Evolutionary conservation across 2,113 vertebrate genomes (phyloP), one percentile per base, ranked within the genome.

Genomic region (Oncorhynchus tshawytscha): DNA sequence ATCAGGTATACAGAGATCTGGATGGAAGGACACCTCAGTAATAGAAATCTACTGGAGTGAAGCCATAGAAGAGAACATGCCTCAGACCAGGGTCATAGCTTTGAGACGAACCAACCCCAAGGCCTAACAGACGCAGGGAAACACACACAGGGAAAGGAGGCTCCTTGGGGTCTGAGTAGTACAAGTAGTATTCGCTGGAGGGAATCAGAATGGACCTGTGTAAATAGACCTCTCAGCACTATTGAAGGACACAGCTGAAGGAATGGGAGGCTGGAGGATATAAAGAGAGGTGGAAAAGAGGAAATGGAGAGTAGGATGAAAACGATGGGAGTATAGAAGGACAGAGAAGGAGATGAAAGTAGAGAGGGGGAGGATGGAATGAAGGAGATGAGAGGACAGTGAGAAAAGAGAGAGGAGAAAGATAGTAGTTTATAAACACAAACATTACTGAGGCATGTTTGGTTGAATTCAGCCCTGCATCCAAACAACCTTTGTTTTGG

Each of bases 181-280:
- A 20, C 5, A 20, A 20, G 13, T 57, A 57, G 13, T 20, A 15
- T 57, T 6, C 20, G 54, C 4, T 20, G 5, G 13, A 57, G 54
- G 13, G 54, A 45, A 45, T 45, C 39, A 45, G 54, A 57, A 20
- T 57, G 54, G 20, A 20, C 20, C 65, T 67, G n/a, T 27, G 15
- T 29, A 25, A 31, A 13, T 18, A 45, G 39, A 11, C 39, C 39
- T 11, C 39, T 45, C 8, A 59, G 25, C 13, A 25, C 45, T 68
- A 64, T 8, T 73, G 71, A 78, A 64, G 49, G 75, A 66, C 48
- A 6, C 3, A 57, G 48, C 31, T 72, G 54, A 62, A 27, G 70
- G 16, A n/a, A 48, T 48, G 67, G 9, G 13, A 48, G 67, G 15
- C 67, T 62, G 11, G 12, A 24, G 49, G 8, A 70, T 18, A 77